Conservation (phyloP, 2,113 vertebrate genomes). For the Macquaria ambigua region DNA sequence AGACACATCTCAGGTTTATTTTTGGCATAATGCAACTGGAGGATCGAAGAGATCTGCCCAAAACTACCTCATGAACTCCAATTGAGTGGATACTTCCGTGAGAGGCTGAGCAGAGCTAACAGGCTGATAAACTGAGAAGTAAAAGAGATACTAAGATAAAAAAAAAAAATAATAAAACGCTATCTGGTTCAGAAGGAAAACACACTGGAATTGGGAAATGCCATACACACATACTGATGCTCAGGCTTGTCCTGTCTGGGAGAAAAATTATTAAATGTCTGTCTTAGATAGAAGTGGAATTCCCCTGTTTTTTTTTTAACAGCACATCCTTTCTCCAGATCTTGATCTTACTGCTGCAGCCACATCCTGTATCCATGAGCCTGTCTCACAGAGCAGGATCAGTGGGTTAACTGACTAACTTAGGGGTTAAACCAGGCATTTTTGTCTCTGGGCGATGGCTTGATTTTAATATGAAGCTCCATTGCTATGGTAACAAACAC, state of each 20-base stretch:
- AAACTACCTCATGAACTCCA: constrained; percentile 21
- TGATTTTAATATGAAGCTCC: not conserved
- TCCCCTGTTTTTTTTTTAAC: constrained; percentile 37
- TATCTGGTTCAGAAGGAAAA: not conserved
- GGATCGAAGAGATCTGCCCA: constrained; percentile 34
- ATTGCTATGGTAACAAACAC: constrained; percentile 18
- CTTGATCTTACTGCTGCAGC: constrained; percentile 14
- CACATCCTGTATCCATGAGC: constrained; percentile 3
- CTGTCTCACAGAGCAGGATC: constrained; percentile 26
- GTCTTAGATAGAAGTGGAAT: constrained; percentile 48
- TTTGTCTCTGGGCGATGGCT: not conserved
- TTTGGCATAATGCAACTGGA: constrained; percentile 53
- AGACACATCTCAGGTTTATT: constrained; percentile 58
- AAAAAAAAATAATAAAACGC: not conserved
- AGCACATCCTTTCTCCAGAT: constrained; percentile 37
- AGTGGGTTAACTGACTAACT: constrained; percentile 18
- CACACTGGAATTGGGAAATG: not conserved
- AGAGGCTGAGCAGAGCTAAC: not conserved
- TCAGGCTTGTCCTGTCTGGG: not conserved
- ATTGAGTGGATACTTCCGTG: constrained; percentile 22
- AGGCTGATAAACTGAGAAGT: not conserved
- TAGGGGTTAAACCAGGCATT: constrained; percentile 15
- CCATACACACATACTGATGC: constrained; percentile 7
- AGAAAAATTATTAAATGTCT: constrained; percentile 10
- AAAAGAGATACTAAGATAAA: not conserved